Conservation (phyloP, 2,888 invertebrate genomes). For the Ornithoptera alexandrae region DNA sequence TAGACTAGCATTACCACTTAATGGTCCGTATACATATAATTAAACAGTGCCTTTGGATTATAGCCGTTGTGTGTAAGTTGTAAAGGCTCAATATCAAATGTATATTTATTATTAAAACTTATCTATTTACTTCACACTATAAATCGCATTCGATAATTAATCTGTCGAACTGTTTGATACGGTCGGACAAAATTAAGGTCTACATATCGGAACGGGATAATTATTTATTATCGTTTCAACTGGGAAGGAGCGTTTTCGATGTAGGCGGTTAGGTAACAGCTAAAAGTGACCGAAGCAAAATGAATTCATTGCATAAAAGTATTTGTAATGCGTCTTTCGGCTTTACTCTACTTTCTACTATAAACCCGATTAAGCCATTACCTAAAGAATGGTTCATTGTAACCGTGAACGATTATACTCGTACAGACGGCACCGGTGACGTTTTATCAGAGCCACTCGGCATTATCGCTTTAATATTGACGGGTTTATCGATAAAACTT, state of each 20-base stretch:
- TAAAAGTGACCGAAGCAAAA: constrained; percentile 43
- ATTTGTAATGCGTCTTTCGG: constrained; percentile 41
- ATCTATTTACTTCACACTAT: constrained; percentile 28
- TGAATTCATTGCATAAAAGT: constrained; percentile 49
- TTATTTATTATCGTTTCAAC: constrained; percentile 29
- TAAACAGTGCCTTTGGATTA: constrained; percentile 1
- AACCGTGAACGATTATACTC: constrained; percentile 49
- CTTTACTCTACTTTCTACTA: constrained; percentile 59
- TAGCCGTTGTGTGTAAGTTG: neutral
- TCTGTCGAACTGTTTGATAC: constrained; percentile 29
- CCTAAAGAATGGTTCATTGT: constrained; percentile 63
- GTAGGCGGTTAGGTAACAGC: constrained; percentile 36
- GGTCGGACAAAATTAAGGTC: constrained; percentile 28
- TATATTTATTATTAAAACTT: constrained; percentile 9
- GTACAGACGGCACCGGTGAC: constrained; percentile 39
- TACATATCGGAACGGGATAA: constrained; percentile 27
- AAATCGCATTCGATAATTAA: constrained; percentile 26
- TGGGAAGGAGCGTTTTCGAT: constrained; percentile 31
- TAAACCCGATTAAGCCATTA: constrained; percentile 65
- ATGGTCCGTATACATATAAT: constrained; percentile 21
- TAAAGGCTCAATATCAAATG: constrained; percentile 14
- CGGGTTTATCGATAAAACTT: constrained; percentile 61
- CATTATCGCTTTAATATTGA: constrained; percentile 52
- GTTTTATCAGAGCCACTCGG: constrained; percentile 59
- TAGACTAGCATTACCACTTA: constrained; percentile 19